Evolutionary conservation across 1,140 invertebrate species (phyloP), one percentile per base, ranked within the genome.

Genomic region (Lasioglossum albipes): DNA sequence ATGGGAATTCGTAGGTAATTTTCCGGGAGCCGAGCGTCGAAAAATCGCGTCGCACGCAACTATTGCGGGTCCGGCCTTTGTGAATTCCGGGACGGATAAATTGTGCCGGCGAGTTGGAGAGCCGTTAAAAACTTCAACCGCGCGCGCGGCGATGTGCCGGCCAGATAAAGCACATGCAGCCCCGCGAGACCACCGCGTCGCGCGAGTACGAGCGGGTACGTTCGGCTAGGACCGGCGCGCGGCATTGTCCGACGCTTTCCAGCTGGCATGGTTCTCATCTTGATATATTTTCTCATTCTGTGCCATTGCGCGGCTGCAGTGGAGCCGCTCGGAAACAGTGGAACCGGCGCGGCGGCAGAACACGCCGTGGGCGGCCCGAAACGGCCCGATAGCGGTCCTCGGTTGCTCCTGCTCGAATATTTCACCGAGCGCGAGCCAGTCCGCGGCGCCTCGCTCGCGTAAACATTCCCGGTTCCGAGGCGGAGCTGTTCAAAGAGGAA

Each of bases 111-210:
- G 41, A 31, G 7, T 6, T 20, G 13, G 7, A 12, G 10, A 10
- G 45, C 57, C 42, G 42, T 77, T 76, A 59, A 76, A 76, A 69
- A 22, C 75, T 76, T 45, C 10, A 49, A 49, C 0, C 12, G 45
- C 36, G 52, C 18, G 13, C n/a, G 27, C 54, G 18, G 7, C 20
- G 67, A 70, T 71, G 1, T 52, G 22, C 2, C 49, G 65, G 16
- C 2, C 67, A 71, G 75, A 77, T 77, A 77, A 62, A 77, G n/a
- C 67, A 27, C 41, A 5, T 2, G 65, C 54, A 42, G 57, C 27
- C 41, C 27, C 18, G n/a, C 2, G 66, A 57, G 16, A 20, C 52
- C 57, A 6, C 54, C 0, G 66, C 57, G 20, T 20, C 0, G 66
- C 4, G 36, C 36, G 36, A 36, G 36, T 36, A 36, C 36, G 36